Conservation (phyloP, 2,888 invertebrate genomes). For the Ectemnius lituratus region DNA sequence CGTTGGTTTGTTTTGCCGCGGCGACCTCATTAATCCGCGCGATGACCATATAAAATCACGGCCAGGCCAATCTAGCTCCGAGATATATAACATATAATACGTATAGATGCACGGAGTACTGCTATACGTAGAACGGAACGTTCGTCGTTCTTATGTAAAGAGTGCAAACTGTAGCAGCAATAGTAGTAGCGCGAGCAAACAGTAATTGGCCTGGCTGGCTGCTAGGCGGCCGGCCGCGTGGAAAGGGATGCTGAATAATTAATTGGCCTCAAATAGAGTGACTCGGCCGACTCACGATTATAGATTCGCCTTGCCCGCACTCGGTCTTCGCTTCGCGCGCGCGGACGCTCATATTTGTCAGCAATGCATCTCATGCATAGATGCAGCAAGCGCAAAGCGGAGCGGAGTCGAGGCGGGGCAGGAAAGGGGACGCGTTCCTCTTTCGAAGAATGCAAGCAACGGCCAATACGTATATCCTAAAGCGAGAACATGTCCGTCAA, state of each 20-base stretch:
- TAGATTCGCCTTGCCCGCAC: neutral
- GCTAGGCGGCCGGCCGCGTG: neutral
- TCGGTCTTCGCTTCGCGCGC: no score
- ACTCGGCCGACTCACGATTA: no score
- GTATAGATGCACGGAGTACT: no score
- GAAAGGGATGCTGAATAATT: constrained; percentile 4
- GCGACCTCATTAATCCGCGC: no score
- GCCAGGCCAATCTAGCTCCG: no score
- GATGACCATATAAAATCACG: no score
- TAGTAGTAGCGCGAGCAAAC: neutral
- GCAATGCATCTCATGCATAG: no score
- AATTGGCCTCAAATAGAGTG: neutral
- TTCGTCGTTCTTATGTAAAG: constrained; percentile 1
- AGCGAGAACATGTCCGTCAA: constrained; percentile 9
- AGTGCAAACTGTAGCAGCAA: neutral
- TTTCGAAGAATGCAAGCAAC: neutral
- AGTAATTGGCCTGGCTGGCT: neutral
- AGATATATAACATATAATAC: no score
- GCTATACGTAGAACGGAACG: no score
- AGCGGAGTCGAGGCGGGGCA: neutral
- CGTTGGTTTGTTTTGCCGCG: no score
- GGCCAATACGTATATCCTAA: neutral
- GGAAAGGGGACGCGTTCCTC: neutral
- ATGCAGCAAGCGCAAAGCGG: no score
- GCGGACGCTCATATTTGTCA: no score